Base-by-base conservation (phyloP, 2,113 vertebrate genomes). In the Panthera leo region DNA sequence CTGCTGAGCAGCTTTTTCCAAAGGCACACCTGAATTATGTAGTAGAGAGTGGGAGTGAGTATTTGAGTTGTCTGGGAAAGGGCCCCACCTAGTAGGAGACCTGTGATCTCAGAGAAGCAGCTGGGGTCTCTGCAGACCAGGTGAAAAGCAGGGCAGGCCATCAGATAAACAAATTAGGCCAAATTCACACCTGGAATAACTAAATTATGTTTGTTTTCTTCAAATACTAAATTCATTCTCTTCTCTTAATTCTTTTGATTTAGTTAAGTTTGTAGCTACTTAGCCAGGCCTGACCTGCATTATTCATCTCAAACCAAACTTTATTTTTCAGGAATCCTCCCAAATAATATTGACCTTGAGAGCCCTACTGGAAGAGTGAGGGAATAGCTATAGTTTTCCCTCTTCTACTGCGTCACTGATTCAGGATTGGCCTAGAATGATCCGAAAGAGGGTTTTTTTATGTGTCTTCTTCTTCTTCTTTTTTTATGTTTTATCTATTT, bases 11-110 rank as follows among this genome's bases (percentile, higher is more conserved):
- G 65, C 73, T 76, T 83, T 93, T 93, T 55, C 67, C 89, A 88
- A 71, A 85, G 95, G 71, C 82, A 67, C 70, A 27, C 83, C 83
- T 97, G 93, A 95, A 93, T 97, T 93, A 95, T 94, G 86, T 14
- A 95, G 75, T 21, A 68, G 65, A 23, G 36, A 73, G 70, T 89
- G 27, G 75, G 93, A 79, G 83, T 87, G 67, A 79, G 39, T 25
- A 8, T 45, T 16, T 12, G 51, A 70, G 39, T n/a, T 48, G 5
- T 4, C 83, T 15, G 70, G 63, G 70, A 65, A 85, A 65, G 70
- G 27, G 29, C 63, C 82, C 42, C 34, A 9, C 82, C 67, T 55
- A 5, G 45, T 1, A 25, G 70, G 76, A 75, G 51, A 68, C 67
- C 85, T 36, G 5, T 8, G 25, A 27, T 73, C 73, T 13, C 25